Base-by-base conservation (phyloP, 2,888 invertebrate genomes). In the Pasiphila rectangulata region DNA sequence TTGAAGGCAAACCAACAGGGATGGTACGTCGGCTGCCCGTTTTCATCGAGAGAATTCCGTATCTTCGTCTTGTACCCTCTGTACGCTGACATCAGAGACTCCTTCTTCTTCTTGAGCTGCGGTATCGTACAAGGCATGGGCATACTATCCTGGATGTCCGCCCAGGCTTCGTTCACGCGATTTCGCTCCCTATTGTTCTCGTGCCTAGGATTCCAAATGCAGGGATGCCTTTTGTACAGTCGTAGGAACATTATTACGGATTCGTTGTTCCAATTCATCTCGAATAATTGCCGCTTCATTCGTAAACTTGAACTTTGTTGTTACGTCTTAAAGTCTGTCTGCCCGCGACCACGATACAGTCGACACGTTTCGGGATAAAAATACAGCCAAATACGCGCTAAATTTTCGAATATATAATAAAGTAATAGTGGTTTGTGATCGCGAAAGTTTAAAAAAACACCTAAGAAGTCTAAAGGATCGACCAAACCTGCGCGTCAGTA, bases 81-180 rank as follows among this genome's bases (percentile, higher is more conserved):
- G 36, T 59, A 59, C 6, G 56, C 40, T 1, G 59, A 54, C 45
- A 58, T 54, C 12, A 58, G 19, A 10, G 48, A 52, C 13, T 58
- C 54, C 39, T 54, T 59, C 32, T 59, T 56, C 45, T 47, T 58
- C 23, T 56, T 58, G n/a, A 59, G 39, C 2, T 59, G 56, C 0
- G 40, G 45, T 4, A 54, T 24, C 12, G 54, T 36, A 25, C 48
- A 58, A 9, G 46, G 34, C 3, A 39, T 25, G 10, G 35, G 48
- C 32, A 59, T 48, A 2, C 46, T 45, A 4, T 47, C 40, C 13
- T 36, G 40, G 3, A 59, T 30, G 17, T 55, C 40, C 1, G 16
- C 17, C 58, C 58, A 59, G 10, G 55, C 58, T 5, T 51, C 42
- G 36, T 37, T 42, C 2, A 50, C 32, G 3, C 17, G 7, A 1